Evolutionary conservation across 37 sponge, comb jelly and placozoan species (phyloP), one percentile per base, ranked within the genome.

Genomic region (Haliclona indistincta): DNA sequence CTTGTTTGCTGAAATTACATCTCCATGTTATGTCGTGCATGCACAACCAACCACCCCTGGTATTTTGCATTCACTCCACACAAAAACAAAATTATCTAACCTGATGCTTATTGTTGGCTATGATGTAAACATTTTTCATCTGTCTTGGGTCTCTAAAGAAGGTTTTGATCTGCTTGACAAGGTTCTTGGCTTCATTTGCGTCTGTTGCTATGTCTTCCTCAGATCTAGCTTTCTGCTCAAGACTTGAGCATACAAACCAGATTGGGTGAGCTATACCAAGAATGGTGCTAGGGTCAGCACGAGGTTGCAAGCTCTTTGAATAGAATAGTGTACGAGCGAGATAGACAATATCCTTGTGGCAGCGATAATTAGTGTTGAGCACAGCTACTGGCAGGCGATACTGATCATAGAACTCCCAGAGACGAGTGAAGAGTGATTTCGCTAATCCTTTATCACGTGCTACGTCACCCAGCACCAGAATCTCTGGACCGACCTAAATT

Each of bases 291-390:
- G 67, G 4, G 36, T 37, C 40, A 33, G 67, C 33, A 58, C n/a
- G n/a, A n/a, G n/a, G n/a, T n/a, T n/a, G n/a, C n/a, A n/a, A n/a
- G n/a, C n/a, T n/a, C n/a, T n/a, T n/a, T n/a, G n/a, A n/a, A n/a
- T n/a, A n/a, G n/a, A n/a, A n/a, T n/a, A n/a, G n/a, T n/a, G n/a
- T n/a, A 58, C 61, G 22, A 29, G 70, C 52, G n/a, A 70, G 39
- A 37, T 39, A 11, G 6, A 80, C 49, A 3, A 80, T 68, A 7
- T 26, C 49, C 19, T 13, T 10, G 38, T 62, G 64, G 23, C 70
- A 60, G 26, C 81, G 56, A 29, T 80, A 80, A 52, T 80, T 80
- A 0, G 35, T 61, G 40, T 71, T 26, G 45, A n/a, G n/a, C n/a
- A n/a, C n/a, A n/a, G n/a, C n/a, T n/a, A 70, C n/a, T 2, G 30